A percentile compares a stretch with the other conserved stretches of the same genome.
Conservation (phyloP, 2,797 vertebrate genomes). For the Lerista edwardsae region DNA sequence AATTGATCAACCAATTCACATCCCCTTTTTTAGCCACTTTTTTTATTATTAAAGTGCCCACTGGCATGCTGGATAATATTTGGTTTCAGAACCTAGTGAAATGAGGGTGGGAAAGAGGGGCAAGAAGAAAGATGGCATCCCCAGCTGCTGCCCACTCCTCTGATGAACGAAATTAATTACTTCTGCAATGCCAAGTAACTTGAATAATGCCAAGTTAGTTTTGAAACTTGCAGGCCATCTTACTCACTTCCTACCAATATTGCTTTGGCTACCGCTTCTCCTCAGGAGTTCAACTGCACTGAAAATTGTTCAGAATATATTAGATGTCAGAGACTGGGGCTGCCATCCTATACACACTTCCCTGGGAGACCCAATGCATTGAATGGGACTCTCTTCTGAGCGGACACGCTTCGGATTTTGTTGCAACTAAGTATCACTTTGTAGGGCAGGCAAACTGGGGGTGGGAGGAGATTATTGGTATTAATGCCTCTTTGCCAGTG, state of each 20-base stretch:
- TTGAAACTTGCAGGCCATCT: neutral
- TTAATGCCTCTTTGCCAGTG: neutral
- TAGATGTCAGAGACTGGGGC: too few relatives aligned
- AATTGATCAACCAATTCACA: neutral
- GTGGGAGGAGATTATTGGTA: neutral
- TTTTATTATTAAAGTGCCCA: neutral
- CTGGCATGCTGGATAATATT: neutral
- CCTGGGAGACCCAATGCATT: too few relatives aligned
- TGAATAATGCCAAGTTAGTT: neutral
- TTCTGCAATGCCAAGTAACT: neutral
- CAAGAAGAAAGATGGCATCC: neutral
- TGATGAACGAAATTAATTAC: neutral
- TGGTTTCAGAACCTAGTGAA: neutral
- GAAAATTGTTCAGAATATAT: neutral
- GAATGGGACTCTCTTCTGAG: neutral
- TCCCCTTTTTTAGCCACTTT: neutral
- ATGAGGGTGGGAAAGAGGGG: neutral
- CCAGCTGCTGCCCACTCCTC: neutral
- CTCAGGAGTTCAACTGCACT: neutral
- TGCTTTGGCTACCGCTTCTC: neutral
- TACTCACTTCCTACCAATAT: neutral
- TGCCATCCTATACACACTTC: too few relatives aligned
- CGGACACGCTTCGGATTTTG: too few relatives aligned
- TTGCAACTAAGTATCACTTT: conserved; percentile 21
- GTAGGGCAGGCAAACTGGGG: neutral